Percentiles rank a stretch among this genome's conserved stretches.
Conservation (phyloP, 1,140 invertebrate species). For the Neodiprion lecontei region DNA sequence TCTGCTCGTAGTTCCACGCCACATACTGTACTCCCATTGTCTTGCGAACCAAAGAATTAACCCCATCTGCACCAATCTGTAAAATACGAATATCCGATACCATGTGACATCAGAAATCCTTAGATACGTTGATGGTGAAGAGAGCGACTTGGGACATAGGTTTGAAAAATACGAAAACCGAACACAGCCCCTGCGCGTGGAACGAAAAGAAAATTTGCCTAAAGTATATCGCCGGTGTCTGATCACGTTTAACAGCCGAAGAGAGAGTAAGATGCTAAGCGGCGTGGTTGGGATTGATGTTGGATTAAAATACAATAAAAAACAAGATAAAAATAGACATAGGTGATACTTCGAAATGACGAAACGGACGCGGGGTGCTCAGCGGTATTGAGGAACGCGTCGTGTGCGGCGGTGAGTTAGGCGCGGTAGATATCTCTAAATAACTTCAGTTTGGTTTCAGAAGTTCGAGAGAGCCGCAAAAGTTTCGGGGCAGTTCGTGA, state of each 20-base stretch:
- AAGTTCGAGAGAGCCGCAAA: constrained; percentile 29
- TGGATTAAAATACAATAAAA: background rate
- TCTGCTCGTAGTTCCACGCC: constrained; percentile 86
- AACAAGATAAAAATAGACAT: background rate
- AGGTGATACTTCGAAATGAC: background rate
- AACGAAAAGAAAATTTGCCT: too few species aligned
- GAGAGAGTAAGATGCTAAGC: background rate
- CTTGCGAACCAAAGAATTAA: constrained; percentile 83
- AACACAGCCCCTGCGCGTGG: too few species aligned
- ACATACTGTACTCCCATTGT: constrained; percentile 82
- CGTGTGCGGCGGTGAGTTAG: constrained; percentile 27
- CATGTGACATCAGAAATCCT: too few species aligned
- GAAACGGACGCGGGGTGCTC: background rate
- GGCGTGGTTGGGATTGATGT: background rate
- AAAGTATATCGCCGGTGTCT: background rate
- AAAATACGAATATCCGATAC: constrained; percentile 39
- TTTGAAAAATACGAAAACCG: too few species aligned
- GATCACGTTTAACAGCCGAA: background rate
- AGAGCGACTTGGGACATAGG: too few species aligned
- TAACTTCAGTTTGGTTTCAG: constrained; percentile 48
- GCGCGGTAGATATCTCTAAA: constrained; percentile 45
- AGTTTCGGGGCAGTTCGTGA: constrained; percentile 3
- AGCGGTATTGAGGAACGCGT: constrained; percentile 4
- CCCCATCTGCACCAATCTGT: constrained; percentile 93
- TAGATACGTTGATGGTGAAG: constrained; percentile 19